Conservation (phyloP, 1,140 invertebrate species). For the Babylonia areolata region DNA sequence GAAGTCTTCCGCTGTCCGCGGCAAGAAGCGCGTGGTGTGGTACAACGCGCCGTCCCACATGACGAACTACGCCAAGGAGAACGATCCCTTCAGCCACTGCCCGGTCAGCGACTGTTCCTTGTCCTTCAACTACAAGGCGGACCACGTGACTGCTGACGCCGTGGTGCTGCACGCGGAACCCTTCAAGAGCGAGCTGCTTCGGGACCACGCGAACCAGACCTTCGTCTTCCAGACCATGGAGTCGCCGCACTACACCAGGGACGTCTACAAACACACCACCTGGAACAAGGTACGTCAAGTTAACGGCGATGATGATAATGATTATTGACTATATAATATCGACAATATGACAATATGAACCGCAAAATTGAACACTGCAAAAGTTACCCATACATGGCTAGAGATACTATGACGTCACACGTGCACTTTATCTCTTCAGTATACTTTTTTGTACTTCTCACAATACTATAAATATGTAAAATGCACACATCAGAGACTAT, state of each 20-base stretch:
- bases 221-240: slow-evolving; percentile 6
- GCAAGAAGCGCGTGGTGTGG: background rate
- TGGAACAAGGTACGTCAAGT: background rate
- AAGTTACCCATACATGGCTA: too few relatives aligned
- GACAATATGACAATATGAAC: too few relatives aligned
- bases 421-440: too few relatives aligned
- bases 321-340: too few relatives aligned
- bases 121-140: background rate
- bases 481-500: too few relatives aligned
- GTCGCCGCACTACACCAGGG: background rate
- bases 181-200: background rate
- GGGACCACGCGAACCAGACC: background rate
- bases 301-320: too few relatives aligned
- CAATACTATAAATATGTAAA: too few relatives aligned
- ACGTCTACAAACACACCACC: background rate
- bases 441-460: too few relatives aligned
- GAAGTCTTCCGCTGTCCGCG: too few relatives aligned
- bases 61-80: background rate
- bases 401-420: too few relatives aligned
- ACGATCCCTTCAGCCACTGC: background rate
- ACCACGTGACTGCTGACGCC: background rate
- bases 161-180: background rate
- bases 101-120: background rate
- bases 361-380: too few relatives aligned
- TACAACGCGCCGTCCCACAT: background rate